Evolutionary conservation across 2,113 vertebrate genomes (phyloP), one percentile per base, ranked within the genome.

Genomic region (Zootoca vivipara): DNA sequence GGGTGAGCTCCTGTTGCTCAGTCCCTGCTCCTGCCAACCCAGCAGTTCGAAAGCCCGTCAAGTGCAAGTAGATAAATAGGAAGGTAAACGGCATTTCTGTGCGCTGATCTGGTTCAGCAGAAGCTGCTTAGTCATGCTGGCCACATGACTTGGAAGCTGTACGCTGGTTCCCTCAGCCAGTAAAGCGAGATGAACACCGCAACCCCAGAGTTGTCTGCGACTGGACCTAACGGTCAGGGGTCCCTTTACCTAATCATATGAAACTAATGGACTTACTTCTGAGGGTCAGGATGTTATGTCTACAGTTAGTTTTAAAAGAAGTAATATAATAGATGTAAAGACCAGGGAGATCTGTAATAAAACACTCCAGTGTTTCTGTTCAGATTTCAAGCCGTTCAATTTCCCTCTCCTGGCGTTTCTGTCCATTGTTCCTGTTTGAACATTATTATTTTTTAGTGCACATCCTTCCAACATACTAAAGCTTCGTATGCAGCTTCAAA

Each of bases 401-500:
- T 28, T 13, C 73, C 18, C 18, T 40, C 22, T 22, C 77, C 10
- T 42, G 26, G 72, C 16, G 38, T 74, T 35, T 38, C 33, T 35
- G 16, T 26, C 10, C 75, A 9, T 12, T 74, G 70, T 92, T 88
- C 83, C 78, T 70, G 74, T 93, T 89, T 30, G 24, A 87, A 81
- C 78, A 22, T 58, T 52, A n/a, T n/a, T n/a, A n/a, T 85, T 88
- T 86, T 77, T 2, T 0, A 28, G 24, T 9, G 72, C 77, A 89
- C 86, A 91, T 91, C 83, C 86, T 83, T 86, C 82, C 91, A 16
- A 64, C 1, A 16, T 40, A n/a, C n/a, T 16, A 65, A 64, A 22
- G 40, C 0, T 91, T 91, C 90, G 26, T 85, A 93, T 86, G 69
- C 42, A 35, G 62, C 88, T 93, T 75, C 89, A 86, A 58, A 87